Percentiles rank a stretch among this genome's conserved stretches.
These are phyloP conservation scores for Agelas oroides DNA, from an alignment of 37 sponge, comb jelly and placozoan genomes.

Conservation along the genomic window DNA sequence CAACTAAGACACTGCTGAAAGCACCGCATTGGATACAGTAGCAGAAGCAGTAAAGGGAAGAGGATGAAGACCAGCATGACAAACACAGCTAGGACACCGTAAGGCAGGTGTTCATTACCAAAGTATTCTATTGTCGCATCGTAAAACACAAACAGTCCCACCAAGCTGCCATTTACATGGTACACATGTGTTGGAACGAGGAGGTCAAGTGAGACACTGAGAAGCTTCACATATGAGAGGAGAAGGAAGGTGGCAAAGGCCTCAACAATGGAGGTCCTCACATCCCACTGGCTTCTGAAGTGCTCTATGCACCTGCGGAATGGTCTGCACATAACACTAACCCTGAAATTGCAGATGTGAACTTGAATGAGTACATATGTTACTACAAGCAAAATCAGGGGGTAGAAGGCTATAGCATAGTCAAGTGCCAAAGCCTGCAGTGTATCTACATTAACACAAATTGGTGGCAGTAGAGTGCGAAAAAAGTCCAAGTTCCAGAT, in stretches of 20 bases:
- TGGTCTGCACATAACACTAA: slow-evolving; percentile 11
- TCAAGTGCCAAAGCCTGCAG: slow-evolving; percentile 16
- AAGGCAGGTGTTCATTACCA: slow-evolving; percentile 25
- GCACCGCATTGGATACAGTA: slow-evolving; percentile 7
- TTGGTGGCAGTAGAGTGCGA: neutral
- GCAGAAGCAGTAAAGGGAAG: slow-evolving; percentile 49
- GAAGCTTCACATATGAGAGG: slow-evolving; percentile 65
- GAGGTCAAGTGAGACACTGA: slow-evolving; percentile 32
- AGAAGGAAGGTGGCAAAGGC: slow-evolving; percentile 68
- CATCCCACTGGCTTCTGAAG: slow-evolving; percentile 13
- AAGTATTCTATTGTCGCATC: slow-evolving; percentile 33
- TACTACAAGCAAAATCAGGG: neutral
- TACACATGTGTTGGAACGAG: slow-evolving; percentile 24
- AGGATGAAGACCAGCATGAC: slow-evolving; percentile 13
- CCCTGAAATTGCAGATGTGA: neutral
- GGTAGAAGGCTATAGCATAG: slow-evolving; percentile 32
- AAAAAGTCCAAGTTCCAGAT: slow-evolving; percentile 42
- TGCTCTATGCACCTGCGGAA: neutral
- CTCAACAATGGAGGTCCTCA: slow-evolving; percentile 44
- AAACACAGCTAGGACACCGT: slow-evolving; percentile 25
- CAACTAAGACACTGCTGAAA: slow-evolving; percentile 6
- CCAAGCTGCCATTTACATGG: neutral
- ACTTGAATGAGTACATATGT: neutral
- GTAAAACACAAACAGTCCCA: slow-evolving; percentile 22
- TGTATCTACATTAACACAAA: slow-evolving; percentile 2